Evolutionary conservation across 92 coral and sea anemone species (phyloP), one percentile per base, ranked within the genome.

Genomic region (Paramuricea clavata): DNA sequence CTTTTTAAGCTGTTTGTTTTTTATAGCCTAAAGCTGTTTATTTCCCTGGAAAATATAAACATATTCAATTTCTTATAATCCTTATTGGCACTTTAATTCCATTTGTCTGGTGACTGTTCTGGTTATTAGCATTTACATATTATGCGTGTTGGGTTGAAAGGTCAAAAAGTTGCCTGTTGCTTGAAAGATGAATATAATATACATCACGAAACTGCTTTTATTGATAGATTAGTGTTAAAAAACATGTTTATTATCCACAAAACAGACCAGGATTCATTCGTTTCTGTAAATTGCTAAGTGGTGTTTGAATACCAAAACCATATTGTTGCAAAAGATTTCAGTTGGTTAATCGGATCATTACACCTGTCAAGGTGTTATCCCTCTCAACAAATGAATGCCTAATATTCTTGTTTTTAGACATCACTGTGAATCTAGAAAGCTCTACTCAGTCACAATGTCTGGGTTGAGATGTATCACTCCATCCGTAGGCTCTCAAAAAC

Each of bases 21-120:
- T 15, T 16, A 26, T 56, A 28, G 69, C 69, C 83, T 35, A 32
- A 76, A 79, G 84, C 56, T 79, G 84, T 79, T 79, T 79, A 79
- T 39, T 31, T 36, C 43, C 3, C 30, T 32, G 34, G 27, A n/a
- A 59, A 79, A 79, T 12, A 26, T 35, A 79, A 79, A 79, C 84
- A 79, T 57, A 33, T 79, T 35, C 35, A n/a, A 34, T 79, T 79
- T 52, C 83, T 17, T 15, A 3, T 79, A 79, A 79, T 79, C 84
- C 56, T 19, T 26, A 1, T 36, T 79, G 72, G 84, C 72, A 79
- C 56, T 41, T 44, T 61, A 59, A 79, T 59, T 79, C 27, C 6
- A 10, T 3, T 26, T 33, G 73, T 16, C 50, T 79, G n/a, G 36
- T 6, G 16, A 10, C 19, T 12, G 39, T 13, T 28, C 21, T 65